A percentile compares a stretch with the other conserved stretches of the same genome.
Evolutionary conservation across 1,140 invertebrate genomes (phyloP).

Genomic region (Lucilia sericata): DNA sequence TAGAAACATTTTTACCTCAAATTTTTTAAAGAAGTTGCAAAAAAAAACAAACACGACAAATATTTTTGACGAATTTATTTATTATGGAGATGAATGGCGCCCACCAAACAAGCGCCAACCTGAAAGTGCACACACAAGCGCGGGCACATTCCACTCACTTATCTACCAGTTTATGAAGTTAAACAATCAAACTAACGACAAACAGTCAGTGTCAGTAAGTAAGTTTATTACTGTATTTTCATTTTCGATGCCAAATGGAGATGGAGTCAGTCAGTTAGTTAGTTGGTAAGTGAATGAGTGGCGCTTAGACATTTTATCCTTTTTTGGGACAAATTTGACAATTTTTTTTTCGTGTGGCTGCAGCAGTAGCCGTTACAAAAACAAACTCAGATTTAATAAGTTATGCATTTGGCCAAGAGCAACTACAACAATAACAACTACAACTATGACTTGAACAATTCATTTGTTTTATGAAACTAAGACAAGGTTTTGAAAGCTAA

Average conservation of each 20-base stretch:
- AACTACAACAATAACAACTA: neutral
- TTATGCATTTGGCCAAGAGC: conserved; percentile 35
- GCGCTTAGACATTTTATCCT: conserved; percentile 39
- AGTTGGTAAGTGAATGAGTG: conserved; percentile 14
- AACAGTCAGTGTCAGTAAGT: neutral
- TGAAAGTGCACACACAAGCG: neutral
- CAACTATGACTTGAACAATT: neutral
- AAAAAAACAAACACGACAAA: neutral
- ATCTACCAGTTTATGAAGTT: neutral
- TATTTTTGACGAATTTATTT: conserved; percentile 46
- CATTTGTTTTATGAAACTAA: neutral
- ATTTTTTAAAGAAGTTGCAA: neutral
- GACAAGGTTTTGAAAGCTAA: conserved; percentile 18
- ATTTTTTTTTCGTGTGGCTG: neutral
- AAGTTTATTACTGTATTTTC: neutral
- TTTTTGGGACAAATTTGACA: conserved; percentile 41
- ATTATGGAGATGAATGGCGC: conserved; percentile 50
- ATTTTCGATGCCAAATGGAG: neutral
- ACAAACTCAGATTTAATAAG: conserved; percentile 31
- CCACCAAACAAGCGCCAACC: conserved; percentile 46
- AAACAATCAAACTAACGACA: neutral
- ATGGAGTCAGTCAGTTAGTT: neutral
- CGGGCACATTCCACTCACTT: neutral
- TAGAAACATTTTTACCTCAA: neutral
- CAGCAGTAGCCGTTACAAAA: neutral